Evolutionary conservation across 1,140 invertebrate species (phyloP).

Genomic region (Penaeus indicus): DNA sequence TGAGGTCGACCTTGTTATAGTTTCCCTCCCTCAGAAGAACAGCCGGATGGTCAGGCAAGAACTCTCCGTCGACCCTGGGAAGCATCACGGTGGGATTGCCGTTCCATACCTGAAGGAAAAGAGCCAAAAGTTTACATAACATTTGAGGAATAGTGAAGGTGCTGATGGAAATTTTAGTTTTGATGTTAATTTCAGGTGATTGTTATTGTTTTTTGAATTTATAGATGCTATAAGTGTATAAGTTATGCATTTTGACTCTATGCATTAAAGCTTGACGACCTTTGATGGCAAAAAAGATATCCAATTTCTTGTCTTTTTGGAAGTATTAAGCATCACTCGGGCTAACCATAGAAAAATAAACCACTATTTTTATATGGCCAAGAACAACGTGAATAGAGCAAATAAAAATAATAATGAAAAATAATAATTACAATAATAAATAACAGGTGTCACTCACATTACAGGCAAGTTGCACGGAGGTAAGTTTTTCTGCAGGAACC

Average conservation of each 20-base stretch:
- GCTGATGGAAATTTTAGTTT: too few species aligned
- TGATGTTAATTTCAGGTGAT: too few species aligned
- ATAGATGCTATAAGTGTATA: too few species aligned
- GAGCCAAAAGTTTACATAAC: not conserved
- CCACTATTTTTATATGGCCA: too few species aligned
- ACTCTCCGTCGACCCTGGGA: constrained; percentile 29
- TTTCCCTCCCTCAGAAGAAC: not conserved
- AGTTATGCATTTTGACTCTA: too few species aligned
- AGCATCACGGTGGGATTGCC: constrained; percentile 1
- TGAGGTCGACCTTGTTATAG: constrained; percentile 31
- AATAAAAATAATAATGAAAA: not conserved
- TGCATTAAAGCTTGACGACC: too few species aligned
- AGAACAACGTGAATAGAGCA: too few species aligned
- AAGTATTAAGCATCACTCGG: too few species aligned
- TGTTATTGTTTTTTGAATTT: too few species aligned
- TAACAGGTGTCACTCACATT: not conserved
- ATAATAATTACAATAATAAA: not conserved
- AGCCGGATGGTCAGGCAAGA: constrained; percentile 30
- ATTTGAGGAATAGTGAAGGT: not conserved
- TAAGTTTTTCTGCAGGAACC: not conserved
- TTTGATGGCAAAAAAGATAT: too few species aligned
- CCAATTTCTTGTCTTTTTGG: too few species aligned
- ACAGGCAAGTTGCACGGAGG: not conserved
- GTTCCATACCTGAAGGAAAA: constrained; percentile 18
- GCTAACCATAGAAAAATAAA: too few species aligned